Base-by-base conservation (phyloP, 2,888 invertebrate genomes). In the Lithophane leautieri region DNA sequence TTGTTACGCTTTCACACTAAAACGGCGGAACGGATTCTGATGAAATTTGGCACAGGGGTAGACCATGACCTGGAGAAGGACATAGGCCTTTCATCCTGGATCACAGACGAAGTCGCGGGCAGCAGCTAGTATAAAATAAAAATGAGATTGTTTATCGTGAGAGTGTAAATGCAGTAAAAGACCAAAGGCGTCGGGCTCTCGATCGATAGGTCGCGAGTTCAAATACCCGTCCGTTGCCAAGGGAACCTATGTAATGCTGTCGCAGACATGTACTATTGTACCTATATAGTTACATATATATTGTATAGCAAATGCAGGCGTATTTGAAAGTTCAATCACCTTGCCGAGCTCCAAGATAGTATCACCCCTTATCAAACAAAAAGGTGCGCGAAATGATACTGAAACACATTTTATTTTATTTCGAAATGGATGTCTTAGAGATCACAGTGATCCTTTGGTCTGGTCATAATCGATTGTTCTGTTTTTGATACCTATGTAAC, bases 181-280 rank as follows among this genome's bases (percentile, higher is more conserved):
- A 34, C 12, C 11, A 11, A 70, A 58, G n/a, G 40, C 58, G 60
- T 65, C 52, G 22, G 44, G 44, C 16, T 44, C 3, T 34, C 78
- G 80, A 82, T 81, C 80, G 47, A 82, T 81, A 82, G 63, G 78
- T 72, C 65, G 54, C 50, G 63, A 63, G 71, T 82, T 82, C 68
- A 82, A 56, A 28, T 50, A 22, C 47, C 70, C 16, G 42, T 9
- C 63, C 22, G 71, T 72, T 81, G 71, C 71, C 78, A 65, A 69
- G 68, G 78, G 14, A 56, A 81, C 78, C 34, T 25, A 56, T 63
- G 34, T 50, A 68, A 67, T 70, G n/a, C 47, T 44, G 12, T 63
- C 68, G 52, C 47, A 75, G 58, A 73, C 65, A 28, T 61, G 34
- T 16, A 25, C 14, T 22, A 50, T 4, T 54, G 12, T 25, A 58